Base-by-base conservation (phyloP, 2,888 invertebrate species). In the Caenorhabditis uteleia region DNA sequence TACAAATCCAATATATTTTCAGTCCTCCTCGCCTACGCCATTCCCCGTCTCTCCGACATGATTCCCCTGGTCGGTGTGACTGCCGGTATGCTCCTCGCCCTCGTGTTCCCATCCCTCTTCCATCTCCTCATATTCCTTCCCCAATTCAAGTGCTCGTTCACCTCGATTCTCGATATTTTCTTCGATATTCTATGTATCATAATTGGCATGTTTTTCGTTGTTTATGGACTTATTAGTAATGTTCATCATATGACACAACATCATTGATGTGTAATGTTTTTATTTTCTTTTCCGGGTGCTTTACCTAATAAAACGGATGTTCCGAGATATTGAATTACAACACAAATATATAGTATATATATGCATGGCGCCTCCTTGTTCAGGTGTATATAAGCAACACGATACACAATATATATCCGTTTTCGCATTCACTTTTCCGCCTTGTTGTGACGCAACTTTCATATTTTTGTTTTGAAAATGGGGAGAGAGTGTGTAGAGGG, bases 21-120 rank as follows among this genome's bases (percentile, higher is more conserved):
- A 79, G 81, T 82, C 51, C 43, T 59, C n/a, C 54, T 80, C 26
- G 77, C 80, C 12, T 58, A 77, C 33, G 68, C 70, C 12, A 75
- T 82, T 34, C 81, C 82, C 3, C 76, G 82, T 26, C 66, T 82
- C 27, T 77, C 80, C 23, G 68, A 74, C 42, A 82, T 82, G 57
- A 80, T 82, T 59, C 81, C 82, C 14, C 51, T 82, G 21, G 79
- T 82, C 23, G 82, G 82, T 16, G 73, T 78, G 12, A 75, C 77
- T 1, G 72, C 76, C n/a, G 82, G 82, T 36, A 78, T 79, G 79
- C 58, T 82, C 51, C 54, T 82, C 16, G 79, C 82, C 3, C 70
- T 82, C 16, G 75, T 82, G 7, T 78, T 80, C 55, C 80, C 80
- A 6, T 64, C 80, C 3, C 21, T 77, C 8, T 58, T 80, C 43